Evolutionary conservation across 2,113 vertebrate species (phyloP), one percentile per base, ranked within the genome.

Genomic region (Dasypus novemcinctus): DNA sequence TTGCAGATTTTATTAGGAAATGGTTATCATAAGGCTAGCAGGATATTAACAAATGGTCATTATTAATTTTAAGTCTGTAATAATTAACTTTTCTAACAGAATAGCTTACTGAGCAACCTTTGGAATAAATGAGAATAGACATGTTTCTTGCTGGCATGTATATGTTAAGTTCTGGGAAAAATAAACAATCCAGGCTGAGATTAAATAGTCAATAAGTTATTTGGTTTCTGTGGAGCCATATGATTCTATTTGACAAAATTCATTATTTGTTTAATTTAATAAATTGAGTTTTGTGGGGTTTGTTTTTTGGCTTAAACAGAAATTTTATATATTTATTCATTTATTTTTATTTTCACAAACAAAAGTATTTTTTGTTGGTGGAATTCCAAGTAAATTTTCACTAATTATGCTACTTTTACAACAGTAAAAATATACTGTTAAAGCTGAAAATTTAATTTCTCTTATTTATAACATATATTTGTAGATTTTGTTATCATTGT

Each of bases 31-130:
- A 64, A 43, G 27, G 6, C 23, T 72, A 93, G 87, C 10, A 49
- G n/a, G 29, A 87, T 5, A 41, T 33, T 68, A 21, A 54, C 49
- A 69, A 87, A 41, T 82, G 27, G 75, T 87, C 10, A 21, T 66
- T 57, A n/a, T 93, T 66, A 54, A 52, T 75, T 15, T 88, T 82
- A 63, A 4, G 33, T 41, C 52, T 43, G 7, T 76, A 61, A 52
- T 75, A 33, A 68, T 81, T 85, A 75, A 63, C 29, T 86, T 95
- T 49, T 76, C 76, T 57, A 93, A 84, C 33, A 59, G 38, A 87
- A 1, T 17, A 61, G 38, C 21, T 75, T 25, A 46, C 18, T 25
- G 5, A 85, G 21, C 59, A 75, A 36, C 31, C 69, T 75, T 69
- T 80, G 49, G 2, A 74, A 27, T 91, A 91, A 94, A 74, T 31